A percentile compares a stretch with the other conserved stretches of the same genome.
phyloP scores from a whole-genome alignment of 1,140 invertebrate genomes.

The Melitaea cinxia region DNA sequence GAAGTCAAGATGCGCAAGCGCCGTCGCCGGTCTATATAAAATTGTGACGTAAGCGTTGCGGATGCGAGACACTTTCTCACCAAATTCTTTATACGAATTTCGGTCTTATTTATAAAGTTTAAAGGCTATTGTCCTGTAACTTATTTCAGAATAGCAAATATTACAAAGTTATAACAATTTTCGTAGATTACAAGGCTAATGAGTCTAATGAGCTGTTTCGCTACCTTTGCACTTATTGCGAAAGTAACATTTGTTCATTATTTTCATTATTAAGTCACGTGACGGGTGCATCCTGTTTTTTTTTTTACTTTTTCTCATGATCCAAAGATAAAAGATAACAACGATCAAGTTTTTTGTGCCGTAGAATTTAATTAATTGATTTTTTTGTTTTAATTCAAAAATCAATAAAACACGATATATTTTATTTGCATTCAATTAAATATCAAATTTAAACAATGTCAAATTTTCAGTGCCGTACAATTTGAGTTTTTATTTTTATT shows the following conservation, averaged over 20 bases:
- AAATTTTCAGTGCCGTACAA: no score
- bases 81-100: neutral
- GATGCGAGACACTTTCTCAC: conserved; percentile 21
- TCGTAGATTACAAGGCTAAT: conserved; percentile 36
- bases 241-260: neutral
- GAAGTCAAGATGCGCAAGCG: conserved; percentile 9
- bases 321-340: no score
- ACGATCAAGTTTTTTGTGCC: no score
- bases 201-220: conserved; percentile 26
- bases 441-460: no score
- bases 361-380: no score
- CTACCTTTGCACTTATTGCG: conserved; percentile 25
- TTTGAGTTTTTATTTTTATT: no score
- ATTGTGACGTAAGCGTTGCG: conserved; percentile 9
- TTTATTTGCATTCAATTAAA: no score
- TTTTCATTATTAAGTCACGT: neutral
- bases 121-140: conserved; percentile 8
- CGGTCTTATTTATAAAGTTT: neutral
- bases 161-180: conserved; percentile 28
- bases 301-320: no score
- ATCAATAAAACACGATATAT: no score
- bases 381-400: no score
- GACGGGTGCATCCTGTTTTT: neutral
- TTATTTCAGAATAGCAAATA: neutral
- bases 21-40: conserved; percentile 4